Base-by-base conservation (phyloP, 2,888 invertebrate genomes). In the Acanthosepion esculentum region DNA sequence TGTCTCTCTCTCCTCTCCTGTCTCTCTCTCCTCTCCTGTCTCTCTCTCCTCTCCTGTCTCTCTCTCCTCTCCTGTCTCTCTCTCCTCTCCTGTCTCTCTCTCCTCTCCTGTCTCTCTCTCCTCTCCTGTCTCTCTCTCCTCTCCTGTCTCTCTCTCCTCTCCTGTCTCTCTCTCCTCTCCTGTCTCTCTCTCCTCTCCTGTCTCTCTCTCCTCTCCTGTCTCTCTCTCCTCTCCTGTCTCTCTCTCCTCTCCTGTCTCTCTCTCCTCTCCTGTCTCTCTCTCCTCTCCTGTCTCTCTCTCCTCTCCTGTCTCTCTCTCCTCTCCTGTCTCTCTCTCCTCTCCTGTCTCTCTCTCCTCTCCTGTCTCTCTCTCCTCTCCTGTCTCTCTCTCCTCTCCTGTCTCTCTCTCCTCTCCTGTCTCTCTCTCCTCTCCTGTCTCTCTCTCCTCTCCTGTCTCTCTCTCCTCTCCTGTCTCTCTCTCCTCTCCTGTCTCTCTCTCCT, bases 1-100 rank as follows among this genome's bases (percentile, higher is more conserved):
- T 2, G 0, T 2, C 2, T 2, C 41, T 41, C 41, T 41, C 41
- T 41, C 41, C 2, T 2, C 2, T 2, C 4, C 18, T 55, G 0
- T 55, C 55, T 55, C 15, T 55, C 18, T 55, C 18, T n/a, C 26
- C 26, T 26, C 7, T 26, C 26, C 23, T 23, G 0, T 20, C 23
- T 26, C 23, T 7, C 7, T 26, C 7, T 2, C 23, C 26, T 26
- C 26, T 20, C n/a, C n/a, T n/a, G n/a, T n/a, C n/a, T n/a, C n/a
- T n/a, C n/a, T n/a, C n/a, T n/a, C n/a, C n/a, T n/a, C n/a, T n/a
- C n/a, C n/a, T n/a, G n/a, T n/a, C n/a, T n/a, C n/a, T 41, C 41
- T 41, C 41, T 41, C 41, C 2, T 2, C 2, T 2, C 23, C 8
- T 26, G 7, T 64, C 26, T 26, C 23, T 26, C 7, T 26, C 26